Conservation (phyloP, 2,888 invertebrate species). For the Leptopilina myrica region DNA sequence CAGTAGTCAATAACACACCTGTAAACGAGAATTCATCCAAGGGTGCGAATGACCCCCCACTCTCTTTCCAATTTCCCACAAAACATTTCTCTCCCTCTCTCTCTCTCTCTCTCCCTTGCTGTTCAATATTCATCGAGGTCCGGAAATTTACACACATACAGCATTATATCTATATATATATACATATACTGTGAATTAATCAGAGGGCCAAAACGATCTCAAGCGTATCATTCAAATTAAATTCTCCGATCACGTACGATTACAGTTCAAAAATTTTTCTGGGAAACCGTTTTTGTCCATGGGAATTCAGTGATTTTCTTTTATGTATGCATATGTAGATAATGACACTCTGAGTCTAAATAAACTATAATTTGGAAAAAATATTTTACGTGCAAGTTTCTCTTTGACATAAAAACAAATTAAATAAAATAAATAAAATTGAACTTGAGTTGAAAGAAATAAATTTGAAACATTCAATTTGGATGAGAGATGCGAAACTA, state of each 20-base stretch:
- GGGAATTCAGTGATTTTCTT: slow-evolving; percentile 14
- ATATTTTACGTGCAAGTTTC: no score
- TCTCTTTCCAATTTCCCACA: slow-evolving; percentile 54
- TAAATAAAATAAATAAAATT: not conserved
- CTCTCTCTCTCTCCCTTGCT: slow-evolving; percentile 35
- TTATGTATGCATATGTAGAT: no score
- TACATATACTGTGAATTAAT: slow-evolving; percentile 20
- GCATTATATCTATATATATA: not conserved
- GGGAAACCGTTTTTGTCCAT: not conserved
- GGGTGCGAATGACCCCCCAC: slow-evolving; percentile 47
- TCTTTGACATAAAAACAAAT: not conserved
- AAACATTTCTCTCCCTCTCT: slow-evolving; percentile 45
- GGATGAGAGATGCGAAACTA: no score
- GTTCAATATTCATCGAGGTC: slow-evolving; percentile 40
- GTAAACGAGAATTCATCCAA: slow-evolving; percentile 61
- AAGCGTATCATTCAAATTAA: slow-evolving; percentile 39
- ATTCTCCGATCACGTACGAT: slow-evolving; percentile 37
- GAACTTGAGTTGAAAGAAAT: no score
- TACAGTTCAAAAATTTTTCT: slow-evolving; percentile 36
- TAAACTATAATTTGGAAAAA: no score
- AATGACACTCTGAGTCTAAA: no score
- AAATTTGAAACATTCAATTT: no score
- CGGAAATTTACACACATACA: not conserved
- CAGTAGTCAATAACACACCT: slow-evolving; percentile 69
- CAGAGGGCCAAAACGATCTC: slow-evolving; percentile 34